A percentile compares a stretch with the other conserved stretches of the same genome.
phyloP scores from a whole-genome alignment of 2,888 invertebrate species.

The Theristus sp. region DNA sequence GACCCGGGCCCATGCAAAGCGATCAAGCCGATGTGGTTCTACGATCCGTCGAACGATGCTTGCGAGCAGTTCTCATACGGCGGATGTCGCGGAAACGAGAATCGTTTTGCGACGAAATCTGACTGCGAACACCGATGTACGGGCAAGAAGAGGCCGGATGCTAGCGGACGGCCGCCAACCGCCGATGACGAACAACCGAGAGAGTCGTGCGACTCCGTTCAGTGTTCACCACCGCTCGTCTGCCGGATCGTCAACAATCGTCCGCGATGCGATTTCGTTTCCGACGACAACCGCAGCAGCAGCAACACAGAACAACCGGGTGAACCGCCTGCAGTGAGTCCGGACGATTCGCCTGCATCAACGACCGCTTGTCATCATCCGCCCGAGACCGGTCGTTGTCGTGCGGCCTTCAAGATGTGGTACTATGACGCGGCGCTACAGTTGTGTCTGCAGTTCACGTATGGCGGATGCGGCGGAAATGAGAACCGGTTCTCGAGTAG shows the following conservation, averaged over 20 bases:
- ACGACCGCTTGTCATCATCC: background rate
- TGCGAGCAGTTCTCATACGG: background rate
- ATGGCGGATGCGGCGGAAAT: constrained; percentile 2
- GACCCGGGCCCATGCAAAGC: background rate
- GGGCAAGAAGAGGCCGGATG: no score
- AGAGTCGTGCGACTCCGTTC: no score
- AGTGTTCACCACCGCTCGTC: no score
- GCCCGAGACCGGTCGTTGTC: background rate
- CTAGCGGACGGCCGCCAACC: no score
- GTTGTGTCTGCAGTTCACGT: constrained; percentile 3
- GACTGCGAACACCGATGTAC: no score
- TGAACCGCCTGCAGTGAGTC: no score
- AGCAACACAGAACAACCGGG: background rate
- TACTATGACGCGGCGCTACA: constrained; percentile 5
- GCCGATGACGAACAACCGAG: no score
- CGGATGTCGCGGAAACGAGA: no score
- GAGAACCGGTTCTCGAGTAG: constrained; percentile 4
- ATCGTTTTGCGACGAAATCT: no score
- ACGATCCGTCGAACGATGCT: background rate
- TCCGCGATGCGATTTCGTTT: no score
- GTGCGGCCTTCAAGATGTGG: background rate
- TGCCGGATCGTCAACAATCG: no score
- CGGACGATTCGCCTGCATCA: no score
- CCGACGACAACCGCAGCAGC: background rate
- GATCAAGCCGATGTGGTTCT: constrained; percentile 17